Evolutionary conservation across 2,888 invertebrate genomes (phyloP), one percentile per base, ranked within the genome.

Genomic region (Notodonta ziczac): DNA sequence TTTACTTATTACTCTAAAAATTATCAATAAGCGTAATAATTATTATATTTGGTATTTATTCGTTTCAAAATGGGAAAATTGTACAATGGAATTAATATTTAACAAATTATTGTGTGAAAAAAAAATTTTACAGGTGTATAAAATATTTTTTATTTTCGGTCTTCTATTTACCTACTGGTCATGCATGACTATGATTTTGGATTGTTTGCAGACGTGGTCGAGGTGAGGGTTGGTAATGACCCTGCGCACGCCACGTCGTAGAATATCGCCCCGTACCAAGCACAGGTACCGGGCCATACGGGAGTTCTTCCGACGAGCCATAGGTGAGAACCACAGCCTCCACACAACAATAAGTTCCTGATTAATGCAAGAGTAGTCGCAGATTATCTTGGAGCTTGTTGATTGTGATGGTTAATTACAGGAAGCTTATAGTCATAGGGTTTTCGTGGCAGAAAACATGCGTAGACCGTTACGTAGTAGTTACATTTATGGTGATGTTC

Each of bases 241-340:
- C 72, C 80, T 90, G 63, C 87, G 87, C 57, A 88, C 89, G 32
- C 88, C 90, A 32, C 88, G 89, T 40, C 92, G 93, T 57, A 89
- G 90, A 52, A 89, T 91, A 65, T 92, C 93, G 52, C 90, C 91
- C 52, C 88, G 89, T 54, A 87, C 93, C 66, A 88, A 82, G 73
- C 86, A 82, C 60, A 86, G 84, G 64, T 93, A 84, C 70, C 83
- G 85, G 35, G 87, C 88, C 52, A 88, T 93, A 61, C 84, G 86
- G 61, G 82, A 87, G 55, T 93, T 93, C 69, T 81, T 93, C 59
- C 82, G 83, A 60, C 83, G 86, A 71, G 86, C 90, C 54, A 65
- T 90, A 69, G 89, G 93, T 90, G 77, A 78, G 58, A 5, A n/a
- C 14, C 40, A 16, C 9, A 14, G 48, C 2, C 12, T 39, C 24